phyloP scores from a whole-genome alignment of 2,113 vertebrate species.

The Bufo gargarizans region DNA sequence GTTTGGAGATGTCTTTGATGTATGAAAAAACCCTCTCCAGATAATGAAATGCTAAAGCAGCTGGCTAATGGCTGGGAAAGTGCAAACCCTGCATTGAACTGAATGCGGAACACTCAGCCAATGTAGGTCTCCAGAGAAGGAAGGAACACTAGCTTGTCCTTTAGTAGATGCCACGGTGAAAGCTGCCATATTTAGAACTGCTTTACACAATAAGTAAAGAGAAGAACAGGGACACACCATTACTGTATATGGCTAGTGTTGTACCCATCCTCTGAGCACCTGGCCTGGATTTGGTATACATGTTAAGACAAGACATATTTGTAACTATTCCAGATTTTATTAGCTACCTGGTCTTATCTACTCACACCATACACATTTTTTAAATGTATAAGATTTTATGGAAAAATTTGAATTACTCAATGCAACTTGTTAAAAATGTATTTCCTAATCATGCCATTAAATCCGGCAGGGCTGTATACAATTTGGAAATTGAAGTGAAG shows the following conservation, averaged over 20 bases:
- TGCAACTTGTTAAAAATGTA: background rate
- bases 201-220: background rate
- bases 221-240: background rate
- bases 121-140: constrained; percentile 67
- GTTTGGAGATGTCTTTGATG: constrained; percentile 78
- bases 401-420: background rate
- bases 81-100: constrained; percentile 79
- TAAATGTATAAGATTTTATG: no score
- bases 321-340: background rate
- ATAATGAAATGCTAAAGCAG: constrained; percentile 83
- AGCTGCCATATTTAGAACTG: constrained; percentile 60
- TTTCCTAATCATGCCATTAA: background rate
- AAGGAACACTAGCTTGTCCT: constrained; percentile 67
- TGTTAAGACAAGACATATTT: background rate
- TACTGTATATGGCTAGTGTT: background rate
- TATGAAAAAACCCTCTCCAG: constrained; percentile 68
- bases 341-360: background rate
- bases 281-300: background rate
- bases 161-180: constrained; percentile 66
- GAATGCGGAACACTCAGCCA: constrained; percentile 71
- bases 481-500: background rate
- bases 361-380: background rate
- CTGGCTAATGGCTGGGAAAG: constrained; percentile 84
- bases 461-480: background rate
- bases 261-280: background rate